A percentile compares a stretch with the other conserved stretches of the same genome.
Evolutionary conservation across 2,797 vertebrate genomes (phyloP).

Genomic region (Phoxinus dragarum): DNA sequence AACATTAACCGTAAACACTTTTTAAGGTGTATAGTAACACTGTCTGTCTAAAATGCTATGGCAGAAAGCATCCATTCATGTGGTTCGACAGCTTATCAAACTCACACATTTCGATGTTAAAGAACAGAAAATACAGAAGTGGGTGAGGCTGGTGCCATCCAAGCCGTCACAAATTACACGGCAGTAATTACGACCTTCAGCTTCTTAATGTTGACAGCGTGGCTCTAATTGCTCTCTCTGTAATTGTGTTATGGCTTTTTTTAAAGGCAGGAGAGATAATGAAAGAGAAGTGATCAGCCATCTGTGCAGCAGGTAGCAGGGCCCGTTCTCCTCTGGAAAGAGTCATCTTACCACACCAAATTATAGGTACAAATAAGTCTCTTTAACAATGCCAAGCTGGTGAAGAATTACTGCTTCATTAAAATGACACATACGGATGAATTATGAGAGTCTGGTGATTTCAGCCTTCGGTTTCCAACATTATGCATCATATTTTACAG

Average conservation of each 20-base stretch:
- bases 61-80: not conserved
- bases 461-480: constrained; percentile 56
- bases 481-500: constrained; percentile 67
- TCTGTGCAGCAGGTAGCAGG: constrained; percentile 63
- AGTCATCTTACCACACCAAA: constrained; percentile 55
- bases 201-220: constrained; percentile 71
- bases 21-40: not conserved
- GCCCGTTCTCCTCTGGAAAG: constrained; percentile 54
- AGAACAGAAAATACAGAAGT: constrained; percentile 62
- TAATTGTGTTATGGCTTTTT: constrained; percentile 73
- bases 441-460: constrained; percentile 66
- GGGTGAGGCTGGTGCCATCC: constrained; percentile 61
- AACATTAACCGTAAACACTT: too few species aligned
- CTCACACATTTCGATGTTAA: constrained; percentile 9
- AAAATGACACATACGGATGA: constrained; percentile 65
- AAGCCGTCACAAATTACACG: constrained; percentile 70
- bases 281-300: constrained; percentile 70
- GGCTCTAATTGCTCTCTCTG: constrained; percentile 75
- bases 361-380: constrained; percentile 57
- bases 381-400: constrained; percentile 63
- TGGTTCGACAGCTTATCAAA: constrained; percentile 10
- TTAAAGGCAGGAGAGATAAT: constrained; percentile 69
- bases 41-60: not conserved
- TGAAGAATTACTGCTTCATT: constrained; percentile 59
- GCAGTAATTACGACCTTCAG: constrained; percentile 74